Evolutionary conservation across 2,113 vertebrate species (phyloP).

Genomic region (Rhea pennata): DNA sequence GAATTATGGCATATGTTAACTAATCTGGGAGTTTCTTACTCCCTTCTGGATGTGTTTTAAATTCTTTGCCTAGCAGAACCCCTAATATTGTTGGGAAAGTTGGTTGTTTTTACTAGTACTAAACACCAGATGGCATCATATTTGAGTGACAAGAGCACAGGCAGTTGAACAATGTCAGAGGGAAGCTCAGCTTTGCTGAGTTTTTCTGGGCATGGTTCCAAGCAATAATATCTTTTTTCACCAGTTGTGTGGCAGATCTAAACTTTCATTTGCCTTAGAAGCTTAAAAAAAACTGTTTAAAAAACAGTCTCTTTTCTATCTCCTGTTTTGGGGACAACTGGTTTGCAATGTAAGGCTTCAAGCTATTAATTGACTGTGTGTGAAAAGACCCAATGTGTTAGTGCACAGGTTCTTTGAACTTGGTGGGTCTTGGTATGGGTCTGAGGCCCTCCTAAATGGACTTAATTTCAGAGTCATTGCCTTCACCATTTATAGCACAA

Average conservation of each 20-base stretch:
- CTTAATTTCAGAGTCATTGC: background rate
- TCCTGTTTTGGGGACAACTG: background rate
- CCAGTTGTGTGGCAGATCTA: slow-evolving; percentile 30
- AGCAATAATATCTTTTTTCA: slow-evolving; percentile 35
- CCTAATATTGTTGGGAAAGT: background rate
- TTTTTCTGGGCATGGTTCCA: slow-evolving; percentile 19
- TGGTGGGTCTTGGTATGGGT: background rate
- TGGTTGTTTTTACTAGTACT: background rate
- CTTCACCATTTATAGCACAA: accelerated
- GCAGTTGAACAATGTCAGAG: background rate
- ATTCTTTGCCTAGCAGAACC: background rate
- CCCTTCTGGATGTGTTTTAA: background rate
- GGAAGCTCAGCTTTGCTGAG: background rate
- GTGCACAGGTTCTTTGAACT: accelerated
- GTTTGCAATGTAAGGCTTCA: background rate
- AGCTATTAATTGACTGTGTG: background rate
- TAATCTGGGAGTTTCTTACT: background rate
- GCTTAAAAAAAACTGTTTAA: background rate
- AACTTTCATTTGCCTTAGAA: slow-evolving; percentile 8
- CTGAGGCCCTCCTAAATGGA: background rate
- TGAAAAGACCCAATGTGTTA: accelerated
- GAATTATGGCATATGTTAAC: background rate
- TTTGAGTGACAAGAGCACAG: background rate
- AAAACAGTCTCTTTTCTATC: background rate
- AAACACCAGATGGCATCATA: background rate